A percentile compares a stretch with the other conserved stretches of the same genome.
Evolutionary conservation across 2,888 invertebrate species (phyloP).

Genomic region (Bugula neritina): DNA sequence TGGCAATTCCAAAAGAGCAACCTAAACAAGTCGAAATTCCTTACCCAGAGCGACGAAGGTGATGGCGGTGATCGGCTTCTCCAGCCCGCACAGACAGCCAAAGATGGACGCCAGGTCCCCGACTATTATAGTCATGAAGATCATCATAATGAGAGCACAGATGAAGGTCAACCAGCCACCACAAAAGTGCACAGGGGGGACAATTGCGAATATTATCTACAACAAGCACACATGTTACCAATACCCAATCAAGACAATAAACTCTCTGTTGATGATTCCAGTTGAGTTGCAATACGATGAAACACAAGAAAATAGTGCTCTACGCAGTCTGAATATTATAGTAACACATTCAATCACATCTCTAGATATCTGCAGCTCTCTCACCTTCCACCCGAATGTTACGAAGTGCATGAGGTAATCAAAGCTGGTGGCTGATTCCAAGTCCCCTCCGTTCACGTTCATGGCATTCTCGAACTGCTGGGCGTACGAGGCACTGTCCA

Average conservation of each 20-base stretch:
- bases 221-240: too few relatives aligned
- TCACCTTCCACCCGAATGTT: conserved; percentile 60
- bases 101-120: conserved; percentile 61
- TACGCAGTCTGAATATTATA: too few relatives aligned
- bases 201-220: conserved; percentile 56
- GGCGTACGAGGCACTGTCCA: conserved; percentile 57
- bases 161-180: conserved; percentile 61
- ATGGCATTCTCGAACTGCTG: conserved; percentile 58
- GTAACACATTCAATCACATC: too few relatives aligned
- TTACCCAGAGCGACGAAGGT: conserved; percentile 56
- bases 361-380: too few relatives aligned
- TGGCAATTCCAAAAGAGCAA: too few relatives aligned
- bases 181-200: conserved; percentile 58
- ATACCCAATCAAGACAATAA: too few relatives aligned
- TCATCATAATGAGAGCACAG: conserved; percentile 58
- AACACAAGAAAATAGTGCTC: too few relatives aligned
- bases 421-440: conserved; percentile 57
- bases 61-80: conserved; percentile 57
- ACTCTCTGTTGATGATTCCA: too few relatives aligned
- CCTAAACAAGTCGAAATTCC: too few relatives aligned
- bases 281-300: too few relatives aligned
- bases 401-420: conserved; percentile 60
- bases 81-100: conserved; percentile 59
- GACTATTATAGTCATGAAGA: conserved; percentile 59
- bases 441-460: conserved; percentile 61